Conservation (phyloP, 2,888 invertebrate species). For the Anagyrus pseudococci region DNA sequence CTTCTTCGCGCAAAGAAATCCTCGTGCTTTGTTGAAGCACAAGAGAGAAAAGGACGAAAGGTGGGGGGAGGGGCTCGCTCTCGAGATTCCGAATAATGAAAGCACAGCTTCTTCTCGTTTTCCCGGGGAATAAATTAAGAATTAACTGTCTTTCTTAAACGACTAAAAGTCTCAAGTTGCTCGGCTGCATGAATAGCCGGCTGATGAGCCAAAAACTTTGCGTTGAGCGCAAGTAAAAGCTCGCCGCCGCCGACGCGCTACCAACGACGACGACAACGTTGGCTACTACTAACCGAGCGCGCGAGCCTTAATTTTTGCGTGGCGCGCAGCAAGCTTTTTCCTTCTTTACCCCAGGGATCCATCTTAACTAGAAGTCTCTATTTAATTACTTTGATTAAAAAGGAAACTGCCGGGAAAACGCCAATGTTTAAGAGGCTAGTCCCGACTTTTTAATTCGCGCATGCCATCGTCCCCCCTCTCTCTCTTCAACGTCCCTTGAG, state of each 20-base stretch:
- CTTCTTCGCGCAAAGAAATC: conserved; percentile 8
- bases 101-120: conserved; percentile 22
- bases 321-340: not conserved
- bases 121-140: conserved; percentile 36
- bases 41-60: no score
- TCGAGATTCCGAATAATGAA: conserved; percentile 37
- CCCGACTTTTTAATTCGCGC: not conserved
- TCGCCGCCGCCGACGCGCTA: conserved; percentile 8
- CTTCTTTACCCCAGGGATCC: conserved; percentile 10
- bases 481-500: no score
- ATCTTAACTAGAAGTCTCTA: conserved; percentile 12
- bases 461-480: not conserved
- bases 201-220: conserved; percentile 37
- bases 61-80: conserved; percentile 4
- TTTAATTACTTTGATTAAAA: conserved; percentile 24
- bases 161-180: conserved; percentile 29
- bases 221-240: conserved; percentile 26
- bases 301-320: conserved; percentile 22
- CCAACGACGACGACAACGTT: conserved; percentile 10
- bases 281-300: no score
- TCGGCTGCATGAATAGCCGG: conserved; percentile 29
- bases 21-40: conserved; percentile 9
- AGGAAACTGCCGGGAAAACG: not conserved
- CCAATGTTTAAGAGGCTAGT: no score
- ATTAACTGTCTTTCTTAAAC: conserved; percentile 36